A percentile compares a stretch with the other conserved stretches of the same genome.
phyloP scores from a whole-genome alignment of 2,888 invertebrate genomes.

The Alentia gelatinosa region DNA sequence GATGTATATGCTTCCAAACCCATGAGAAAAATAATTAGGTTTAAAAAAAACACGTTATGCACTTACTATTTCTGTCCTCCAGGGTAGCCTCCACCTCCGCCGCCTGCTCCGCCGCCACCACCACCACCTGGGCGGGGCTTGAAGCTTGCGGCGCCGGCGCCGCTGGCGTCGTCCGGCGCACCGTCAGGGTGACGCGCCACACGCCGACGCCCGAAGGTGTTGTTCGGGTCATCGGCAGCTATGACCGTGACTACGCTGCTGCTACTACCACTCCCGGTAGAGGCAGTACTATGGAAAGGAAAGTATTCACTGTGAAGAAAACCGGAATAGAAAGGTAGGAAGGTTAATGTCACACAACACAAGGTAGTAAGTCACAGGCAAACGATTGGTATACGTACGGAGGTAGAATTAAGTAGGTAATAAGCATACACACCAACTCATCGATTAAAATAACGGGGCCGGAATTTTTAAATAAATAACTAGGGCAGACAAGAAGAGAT shows the following conservation, averaged over 20 bases:
- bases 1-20: too few species aligned
- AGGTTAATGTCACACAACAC: constrained; percentile 1
- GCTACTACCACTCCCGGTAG: constrained; percentile 64
- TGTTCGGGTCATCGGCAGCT: constrained; percentile 62
- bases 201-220: constrained; percentile 33
- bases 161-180: not conserved
- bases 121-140: constrained; percentile 52
- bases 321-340: constrained; percentile 21
- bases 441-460: too few species aligned
- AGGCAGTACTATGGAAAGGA: constrained; percentile 51
- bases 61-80: constrained; percentile 59
- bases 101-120: constrained; percentile 39
- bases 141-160: not conserved
- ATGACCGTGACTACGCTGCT: constrained; percentile 67
- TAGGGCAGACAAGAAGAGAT: too few species aligned
- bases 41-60: too few species aligned
- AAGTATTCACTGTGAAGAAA: constrained; percentile 52
- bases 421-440: too few species aligned
- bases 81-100: constrained; percentile 56
- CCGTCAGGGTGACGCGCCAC: not conserved
- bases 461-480: too few species aligned
- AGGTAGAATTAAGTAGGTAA: too few species aligned
- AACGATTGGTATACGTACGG: too few species aligned
- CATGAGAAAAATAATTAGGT: too few species aligned
- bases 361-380: too few species aligned